Evolutionary conservation across 2,113 vertebrate genomes (phyloP).

Genomic region (Butastur rufipennis): DNA sequence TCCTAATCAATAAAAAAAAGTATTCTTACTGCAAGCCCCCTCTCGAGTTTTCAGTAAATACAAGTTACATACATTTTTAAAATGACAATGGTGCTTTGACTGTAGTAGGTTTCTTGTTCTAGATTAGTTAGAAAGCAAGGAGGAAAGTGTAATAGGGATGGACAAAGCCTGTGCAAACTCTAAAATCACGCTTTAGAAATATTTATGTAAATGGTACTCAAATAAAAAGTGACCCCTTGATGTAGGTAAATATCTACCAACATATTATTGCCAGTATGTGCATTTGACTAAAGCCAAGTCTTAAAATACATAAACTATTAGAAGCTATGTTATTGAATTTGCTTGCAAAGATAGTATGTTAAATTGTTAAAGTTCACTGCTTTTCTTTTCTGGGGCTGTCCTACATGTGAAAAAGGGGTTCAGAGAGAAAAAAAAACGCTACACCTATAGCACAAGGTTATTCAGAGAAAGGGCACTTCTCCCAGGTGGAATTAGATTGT

Average conservation of each 20-base stretch:
- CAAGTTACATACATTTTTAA: neutral
- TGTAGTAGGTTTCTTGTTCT: neutral
- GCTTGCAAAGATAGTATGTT: neutral
- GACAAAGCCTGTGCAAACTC: neutral
- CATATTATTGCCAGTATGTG: rapidly evolving
- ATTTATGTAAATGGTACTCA: neutral
- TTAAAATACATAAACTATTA: neutral
- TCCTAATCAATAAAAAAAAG: neutral
- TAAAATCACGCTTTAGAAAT: neutral
- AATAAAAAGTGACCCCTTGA: neutral
- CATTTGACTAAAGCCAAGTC: neutral
- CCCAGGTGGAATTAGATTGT: neutral
- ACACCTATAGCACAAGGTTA: neutral
- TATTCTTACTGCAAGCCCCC: neutral
- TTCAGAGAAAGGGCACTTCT: neutral
- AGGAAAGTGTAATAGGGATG: neutral
- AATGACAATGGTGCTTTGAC: neutral
- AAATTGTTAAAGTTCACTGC: neutral
- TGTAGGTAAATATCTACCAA: neutral
- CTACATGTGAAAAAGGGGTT: neutral
- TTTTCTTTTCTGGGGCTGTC: neutral
- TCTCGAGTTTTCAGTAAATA: neutral
- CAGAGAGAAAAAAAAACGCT: neutral
- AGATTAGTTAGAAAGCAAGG: neutral
- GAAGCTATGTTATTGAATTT: neutral